These are phyloP conservation scores for Phycodurus eques DNA, from an alignment of 2,113 vertebrate species.

Conservation along the genomic window DNA sequence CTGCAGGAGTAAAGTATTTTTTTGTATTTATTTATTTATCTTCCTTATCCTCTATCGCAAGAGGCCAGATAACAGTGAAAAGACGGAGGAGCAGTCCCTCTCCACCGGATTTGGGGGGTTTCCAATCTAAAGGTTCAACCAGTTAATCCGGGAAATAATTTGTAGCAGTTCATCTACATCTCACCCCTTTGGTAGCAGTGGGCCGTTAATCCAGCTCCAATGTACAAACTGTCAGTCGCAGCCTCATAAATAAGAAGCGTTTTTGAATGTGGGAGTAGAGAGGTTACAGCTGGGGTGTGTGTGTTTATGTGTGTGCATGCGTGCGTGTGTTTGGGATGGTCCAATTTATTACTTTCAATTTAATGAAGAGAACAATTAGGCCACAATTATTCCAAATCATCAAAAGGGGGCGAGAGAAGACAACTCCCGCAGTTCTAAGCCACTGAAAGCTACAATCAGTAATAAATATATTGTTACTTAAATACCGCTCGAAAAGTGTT, in stretches of 20 bases:
- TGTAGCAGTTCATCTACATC: slow-evolving; percentile 51
- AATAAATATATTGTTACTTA: background rate
- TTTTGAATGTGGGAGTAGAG: background rate
- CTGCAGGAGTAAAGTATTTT: slow-evolving; percentile 26
- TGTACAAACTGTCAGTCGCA: slow-evolving; percentile 39
- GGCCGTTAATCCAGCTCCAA: slow-evolving; percentile 52
- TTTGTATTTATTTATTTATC: background rate
- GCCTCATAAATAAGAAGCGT: slow-evolving; percentile 44
- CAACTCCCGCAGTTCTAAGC: background rate
- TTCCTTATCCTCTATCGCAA: slow-evolving; percentile 4
- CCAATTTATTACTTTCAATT: slow-evolving; percentile 47
- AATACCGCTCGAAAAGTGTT: background rate
- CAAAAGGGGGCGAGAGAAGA: slow-evolving; percentile 3
- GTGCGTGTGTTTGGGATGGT: slow-evolving; percentile 13
- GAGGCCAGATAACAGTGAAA: background rate
- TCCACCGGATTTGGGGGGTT: background rate
- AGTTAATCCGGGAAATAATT: slow-evolving; percentile 7
- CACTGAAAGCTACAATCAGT: background rate
- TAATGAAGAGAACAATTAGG: slow-evolving; percentile 57
- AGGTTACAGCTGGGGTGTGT: background rate
- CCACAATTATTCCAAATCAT: slow-evolving; percentile 43
- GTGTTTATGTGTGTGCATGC: background rate
- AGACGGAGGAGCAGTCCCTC: slow-evolving; percentile 2
- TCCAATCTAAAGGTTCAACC: slow-evolving; percentile 1
- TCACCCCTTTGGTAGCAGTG: slow-evolving; percentile 22